A percentile compares a stretch with the other conserved stretches of the same genome.
Evolutionary conservation across 2,113 vertebrate species (phyloP).

Genomic region (Morone saxatilis): DNA sequence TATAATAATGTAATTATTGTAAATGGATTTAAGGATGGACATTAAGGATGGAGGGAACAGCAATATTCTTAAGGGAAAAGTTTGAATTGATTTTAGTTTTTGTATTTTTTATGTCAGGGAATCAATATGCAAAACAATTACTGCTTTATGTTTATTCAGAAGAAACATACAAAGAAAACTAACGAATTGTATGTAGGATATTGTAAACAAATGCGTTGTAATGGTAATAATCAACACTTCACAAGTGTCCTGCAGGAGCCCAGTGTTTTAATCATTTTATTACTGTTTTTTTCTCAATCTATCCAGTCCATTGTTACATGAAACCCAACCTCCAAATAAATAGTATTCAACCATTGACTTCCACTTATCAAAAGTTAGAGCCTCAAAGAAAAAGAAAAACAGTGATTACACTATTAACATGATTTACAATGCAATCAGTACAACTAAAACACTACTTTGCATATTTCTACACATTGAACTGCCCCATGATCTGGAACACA

Average conservation of each 20-base stretch:
- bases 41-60: too few species aligned
- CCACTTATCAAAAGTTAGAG: slow-evolving; percentile 68
- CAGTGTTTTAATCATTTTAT: slow-evolving; percentile 70
- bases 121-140: neutral
- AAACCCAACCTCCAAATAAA: slow-evolving; percentile 79
- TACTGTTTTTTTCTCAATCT: slow-evolving; percentile 61
- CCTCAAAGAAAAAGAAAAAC: slow-evolving; percentile 60
- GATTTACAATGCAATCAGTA: slow-evolving; percentile 78
- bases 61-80: too few species aligned
- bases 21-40: too few species aligned
- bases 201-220: neutral
- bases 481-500: slow-evolving; percentile 50
- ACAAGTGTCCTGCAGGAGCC: slow-evolving; percentile 27
- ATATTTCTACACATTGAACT: slow-evolving; percentile 64
- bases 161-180: neutral
- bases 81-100: too few species aligned
- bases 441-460: slow-evolving; percentile 72
- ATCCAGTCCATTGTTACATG: slow-evolving; percentile 68
- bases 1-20: too few species aligned
- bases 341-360: slow-evolving; percentile 72
- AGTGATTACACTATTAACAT: slow-evolving; percentile 74
- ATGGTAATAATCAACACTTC: slow-evolving; percentile 19
- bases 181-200: neutral
- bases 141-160: neutral
- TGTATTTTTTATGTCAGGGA: too few species aligned